A percentile compares a stretch with the other conserved stretches of the same genome.
These are phyloP conservation scores for Callocephalon fimbriatum DNA, from an alignment of 2,113 vertebrate species.

Conservation along the genomic window DNA sequence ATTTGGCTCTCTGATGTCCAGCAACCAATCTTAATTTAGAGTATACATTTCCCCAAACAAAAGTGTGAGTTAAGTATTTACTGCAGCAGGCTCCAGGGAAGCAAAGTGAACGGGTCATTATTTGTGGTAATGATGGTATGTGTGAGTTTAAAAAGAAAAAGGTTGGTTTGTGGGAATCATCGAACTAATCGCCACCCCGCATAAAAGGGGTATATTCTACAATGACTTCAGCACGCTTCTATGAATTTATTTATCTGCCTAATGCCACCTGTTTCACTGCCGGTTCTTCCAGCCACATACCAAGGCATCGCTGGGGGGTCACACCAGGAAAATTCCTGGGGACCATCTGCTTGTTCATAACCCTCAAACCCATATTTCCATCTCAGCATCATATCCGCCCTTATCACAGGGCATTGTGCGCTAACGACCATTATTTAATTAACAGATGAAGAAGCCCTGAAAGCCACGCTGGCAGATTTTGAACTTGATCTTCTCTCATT, in stretches of 20 bases:
- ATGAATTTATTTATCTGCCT: conserved; percentile 71
- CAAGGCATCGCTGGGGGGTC: conserved; percentile 21
- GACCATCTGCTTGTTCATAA: conserved; percentile 72
- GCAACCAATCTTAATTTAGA: neutral
- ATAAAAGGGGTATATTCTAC: conserved; percentile 63
- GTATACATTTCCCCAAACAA: neutral
- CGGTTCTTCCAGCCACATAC: conserved; percentile 59
- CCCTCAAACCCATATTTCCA: conserved; percentile 52
- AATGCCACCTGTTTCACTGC: conserved; percentile 72
- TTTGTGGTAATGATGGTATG: neutral
- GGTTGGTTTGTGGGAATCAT: conserved; percentile 51
- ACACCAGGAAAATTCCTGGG: conserved; percentile 65
- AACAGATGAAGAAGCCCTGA: conserved; percentile 83
- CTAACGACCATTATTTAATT: conserved; percentile 83
- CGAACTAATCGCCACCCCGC: conserved; percentile 54
- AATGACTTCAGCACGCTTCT: conserved; percentile 68
- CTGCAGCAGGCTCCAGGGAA: neutral
- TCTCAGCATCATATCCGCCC: conserved; percentile 11
- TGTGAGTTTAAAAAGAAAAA: conserved; percentile 40
- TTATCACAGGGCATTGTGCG: conserved; percentile 56
- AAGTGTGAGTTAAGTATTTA: neutral
- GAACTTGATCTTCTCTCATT: conserved; percentile 87
- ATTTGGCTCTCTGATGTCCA: neutral
- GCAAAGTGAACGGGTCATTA: conserved; percentile 4
- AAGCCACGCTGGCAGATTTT: conserved; percentile 79